Evolutionary conservation across 2,888 invertebrate genomes (phyloP), one percentile per base, ranked within the genome.

Genomic region (Dioctria linearis): DNA sequence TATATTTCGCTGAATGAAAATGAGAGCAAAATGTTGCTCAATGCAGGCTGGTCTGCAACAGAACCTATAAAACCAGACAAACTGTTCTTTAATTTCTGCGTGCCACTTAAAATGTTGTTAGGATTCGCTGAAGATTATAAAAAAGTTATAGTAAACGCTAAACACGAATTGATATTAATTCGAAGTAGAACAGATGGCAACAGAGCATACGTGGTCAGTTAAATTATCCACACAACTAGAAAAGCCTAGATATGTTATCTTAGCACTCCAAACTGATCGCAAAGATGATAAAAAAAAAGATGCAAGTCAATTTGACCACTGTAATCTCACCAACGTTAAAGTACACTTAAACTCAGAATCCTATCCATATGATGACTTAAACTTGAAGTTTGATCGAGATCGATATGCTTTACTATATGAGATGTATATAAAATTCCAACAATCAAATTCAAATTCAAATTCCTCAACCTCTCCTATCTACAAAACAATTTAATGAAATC

Each of bases 91-190:
- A 84, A 86, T 83, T 84, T 86, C 80, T 85, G 82, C 76, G 82
- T 88, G 46, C 86, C 87, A 13, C 82, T 88, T 49, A 85, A 85
- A 80, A 83, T 83, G 79, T 49, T 88, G 13, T 79, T 88, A 13
- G 87, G 86, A 4, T 88, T 87, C 83, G 84, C 84, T 75, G 86
- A 86, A 83, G 86, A 88, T 82, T 88, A 87, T 80, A 85, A 85
- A 13, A 86, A 85, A 83, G 85, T 87, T 78, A 83, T 87, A 49
- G 80, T 87, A 3, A 88, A 88, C 83, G 84, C 84, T 76, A 63
- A 86, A 84, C 88, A 88, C 85, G 88, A 89, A 65, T 69, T 84
- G 9, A 83, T 83, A 54, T 69, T 84, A 51, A 40, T 83, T 65
- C 79, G 80, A 51, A 73, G 80, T 25, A 82, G 81, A 80, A 73